Evolutionary conservation across 53 echinoderm and acorn worm species (phyloP), one percentile per base, ranked within the genome.

Genomic region (Luidia sarsii): DNA sequence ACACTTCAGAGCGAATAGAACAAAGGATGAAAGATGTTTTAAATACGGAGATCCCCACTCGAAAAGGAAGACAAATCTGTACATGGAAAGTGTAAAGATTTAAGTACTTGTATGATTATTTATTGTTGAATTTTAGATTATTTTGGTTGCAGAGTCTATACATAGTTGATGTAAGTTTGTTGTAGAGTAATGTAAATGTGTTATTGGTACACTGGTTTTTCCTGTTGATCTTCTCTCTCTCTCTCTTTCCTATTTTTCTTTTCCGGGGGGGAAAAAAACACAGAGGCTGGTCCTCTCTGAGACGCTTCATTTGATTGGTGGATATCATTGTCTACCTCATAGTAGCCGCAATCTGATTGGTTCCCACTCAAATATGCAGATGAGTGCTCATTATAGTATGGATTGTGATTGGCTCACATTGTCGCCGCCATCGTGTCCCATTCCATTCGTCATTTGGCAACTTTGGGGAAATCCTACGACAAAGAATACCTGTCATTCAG

Each of bases 241-340:
- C 11, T 41, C 6, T 6, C 11, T 41, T 41, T 41, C 11, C 6
- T 21, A 20, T 55, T 23, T 56, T 56, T 56, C 27, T 7, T 59
- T 0, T 59, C 28, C 27, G 9, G 59, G 10, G 54, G 39, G 20
- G 24, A 68, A 23, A 55, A 15, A 31, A 34, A 4, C 34, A 64
- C 7, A 46, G 75, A 75, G 75, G 75, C 75, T 75, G 75, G 75
- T 60, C 75, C 75, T 75, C 35, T 75, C 50, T 28, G 48, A 20
- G 16, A 57, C 50, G 41, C 19, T 70, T 32, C 51, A 48, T 13
- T 25, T 38, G 75, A 75, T 75, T 75, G 75, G 75, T 75, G 28
- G 48, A 41, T 59, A 28, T 57, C 46, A 14, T 38, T 25, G 10
- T 28, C 54, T 52, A 71, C 56, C 53, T 35, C 72, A 71, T 37